Percentiles rank a stretch among this genome's conserved stretches.
phyloP scores from a whole-genome alignment of 2,888 invertebrate genomes.

The Kryphioiulus occultus region DNA sequence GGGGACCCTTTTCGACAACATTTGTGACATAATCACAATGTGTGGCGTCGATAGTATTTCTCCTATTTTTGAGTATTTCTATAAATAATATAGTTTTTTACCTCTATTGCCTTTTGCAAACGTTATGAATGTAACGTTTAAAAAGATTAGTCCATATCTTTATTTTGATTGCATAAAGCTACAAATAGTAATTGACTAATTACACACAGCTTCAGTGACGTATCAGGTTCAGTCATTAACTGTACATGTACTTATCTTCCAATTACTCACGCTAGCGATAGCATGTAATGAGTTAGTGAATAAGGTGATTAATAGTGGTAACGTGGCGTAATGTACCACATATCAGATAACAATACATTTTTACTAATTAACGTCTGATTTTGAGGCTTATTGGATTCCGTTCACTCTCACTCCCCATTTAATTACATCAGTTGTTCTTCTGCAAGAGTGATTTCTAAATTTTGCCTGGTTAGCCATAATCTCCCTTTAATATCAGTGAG shows the following conservation, averaged over 20 bases:
- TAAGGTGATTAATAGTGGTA: neutral
- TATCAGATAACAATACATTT: neutral
- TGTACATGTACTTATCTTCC: neutral
- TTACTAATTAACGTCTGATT: neutral
- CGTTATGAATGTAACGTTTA: no score
- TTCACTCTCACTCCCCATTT: neutral
- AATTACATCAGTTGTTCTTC: neutral
- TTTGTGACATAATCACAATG: no score
- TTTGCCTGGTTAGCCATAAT: no score
- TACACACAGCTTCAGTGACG: no score
- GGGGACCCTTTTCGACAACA: neutral
- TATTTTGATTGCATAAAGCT: neutral
- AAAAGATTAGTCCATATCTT: no score
- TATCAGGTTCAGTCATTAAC: no score
- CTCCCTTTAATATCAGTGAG: neutral
- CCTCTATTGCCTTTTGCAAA: no score
- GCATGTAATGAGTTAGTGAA: neutral
- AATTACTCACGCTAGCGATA: neutral
- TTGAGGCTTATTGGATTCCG: neutral
- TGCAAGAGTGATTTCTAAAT: neutral
- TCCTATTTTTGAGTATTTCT: no score
- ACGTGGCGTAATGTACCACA: neutral
- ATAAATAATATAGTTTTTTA: no score
- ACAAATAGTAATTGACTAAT: no score
- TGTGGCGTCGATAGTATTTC: no score